Evolutionary conservation across 2,888 invertebrate species (phyloP).

Genomic region (Orthosia cruda): DNA sequence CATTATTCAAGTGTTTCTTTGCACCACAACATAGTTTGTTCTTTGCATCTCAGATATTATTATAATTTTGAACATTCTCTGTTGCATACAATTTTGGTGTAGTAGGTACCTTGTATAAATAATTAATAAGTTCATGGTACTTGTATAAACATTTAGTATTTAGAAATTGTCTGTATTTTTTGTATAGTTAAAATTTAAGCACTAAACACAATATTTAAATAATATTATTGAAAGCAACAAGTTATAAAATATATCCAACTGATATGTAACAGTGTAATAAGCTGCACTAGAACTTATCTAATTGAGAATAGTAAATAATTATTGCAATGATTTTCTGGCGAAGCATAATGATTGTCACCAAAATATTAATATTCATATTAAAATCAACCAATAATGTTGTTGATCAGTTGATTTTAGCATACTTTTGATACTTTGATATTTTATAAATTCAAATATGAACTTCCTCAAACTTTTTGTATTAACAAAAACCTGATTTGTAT

Average conservation of each 20-base stretch:
- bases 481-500: neutral
- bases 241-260: conserved; percentile 5
- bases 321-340: neutral
- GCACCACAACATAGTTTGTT: neutral
- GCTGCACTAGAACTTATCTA: neutral
- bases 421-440: neutral
- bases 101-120: neutral
- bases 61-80: neutral
- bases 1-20: conserved; percentile 23
- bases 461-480: neutral
- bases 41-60: neutral
- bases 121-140: neutral
- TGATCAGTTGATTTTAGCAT: neutral
- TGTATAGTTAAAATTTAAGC: neutral
- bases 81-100: neutral
- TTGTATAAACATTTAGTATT: neutral
- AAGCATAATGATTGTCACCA: neutral
- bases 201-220: too few relatives aligned
- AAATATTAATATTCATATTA: neutral
- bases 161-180: neutral
- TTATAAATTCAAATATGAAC: neutral
- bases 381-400: neutral
- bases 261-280: neutral
- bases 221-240: conserved; percentile 21
- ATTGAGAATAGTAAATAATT: neutral